Base-by-base conservation (phyloP, 2,113 vertebrate species). In the Axis porcinus region DNA sequence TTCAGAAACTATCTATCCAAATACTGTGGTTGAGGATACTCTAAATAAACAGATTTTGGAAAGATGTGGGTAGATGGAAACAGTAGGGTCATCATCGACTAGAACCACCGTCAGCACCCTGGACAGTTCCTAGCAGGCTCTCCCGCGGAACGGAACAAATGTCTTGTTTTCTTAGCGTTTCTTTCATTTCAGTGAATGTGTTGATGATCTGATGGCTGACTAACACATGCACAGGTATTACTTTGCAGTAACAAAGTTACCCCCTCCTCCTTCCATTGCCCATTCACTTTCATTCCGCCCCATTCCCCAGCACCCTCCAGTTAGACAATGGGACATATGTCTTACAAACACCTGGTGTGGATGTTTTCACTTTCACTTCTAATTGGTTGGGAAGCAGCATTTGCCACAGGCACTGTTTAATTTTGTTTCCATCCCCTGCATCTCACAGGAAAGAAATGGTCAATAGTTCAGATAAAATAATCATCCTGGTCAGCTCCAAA, bases 341-440 rank as follows among this genome's bases (percentile, higher is more conserved):
- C 97, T 96, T 96, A 97, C 92, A 90, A 25, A 1, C 92, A 3
- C 95, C 97, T 96, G 17, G 91, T 94, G 50, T 96, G 95, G 98
- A 96, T 58, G 36, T 97, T 96, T 97, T 88, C 97, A 21, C 0
- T 97, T 81, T 90, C 87, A 93, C 87, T 92, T 98, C 93, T 67
- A 27, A 95, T 2, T 91, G 98, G 84, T n/a, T 86, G 97, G 98
- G 97, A 98, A 98, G 98, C 98, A 98, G 98, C 98, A 40, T 93
- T 97, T 70, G 96, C 98, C 98, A 98, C 86, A 78, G 98, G 98
- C 98, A 98, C 60, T 15, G 96, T 94, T 98, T 95, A 16, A 96
- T 95, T 92, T 9, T 43, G 13, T 97, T 97, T 92, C 33, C 28
- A 93, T 96, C 98, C 98, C 97, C 97, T 91, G 78, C 60, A 19